Percentiles rank a stretch among this genome's conserved stretches.
phyloP scores from a whole-genome alignment of 2,888 invertebrate genomes.

The Drosophila formosana region DNA sequence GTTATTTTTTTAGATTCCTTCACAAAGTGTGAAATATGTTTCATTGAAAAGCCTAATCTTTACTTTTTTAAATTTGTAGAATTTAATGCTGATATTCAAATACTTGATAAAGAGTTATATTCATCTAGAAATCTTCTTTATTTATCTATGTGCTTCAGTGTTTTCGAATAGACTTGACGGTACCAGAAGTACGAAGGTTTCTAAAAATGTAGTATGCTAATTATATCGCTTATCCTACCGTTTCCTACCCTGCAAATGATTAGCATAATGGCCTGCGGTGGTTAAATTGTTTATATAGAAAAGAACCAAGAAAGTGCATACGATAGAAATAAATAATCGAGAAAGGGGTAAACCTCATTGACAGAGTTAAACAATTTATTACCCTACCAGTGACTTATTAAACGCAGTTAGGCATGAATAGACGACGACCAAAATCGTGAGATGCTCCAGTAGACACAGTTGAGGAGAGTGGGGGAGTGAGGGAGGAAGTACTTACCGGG shows the following conservation, averaged over 20 bases:
- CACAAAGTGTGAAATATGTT: no score
- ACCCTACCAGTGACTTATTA: constrained; percentile 64
- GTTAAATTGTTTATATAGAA: constrained; percentile 31
- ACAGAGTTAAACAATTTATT: constrained; percentile 58
- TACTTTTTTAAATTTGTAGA: no score
- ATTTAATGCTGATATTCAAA: no score
- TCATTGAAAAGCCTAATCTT: no score
- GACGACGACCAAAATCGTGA: constrained; percentile 9
- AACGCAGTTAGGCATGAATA: constrained; percentile 66
- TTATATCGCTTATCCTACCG: constrained; percentile 1
- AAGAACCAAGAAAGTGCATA: neutral
- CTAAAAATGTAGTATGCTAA: constrained; percentile 10
- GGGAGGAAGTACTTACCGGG: constrained; percentile 25
- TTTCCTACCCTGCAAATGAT: neutral
- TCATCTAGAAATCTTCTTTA: no score
- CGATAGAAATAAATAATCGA: constrained; percentile 33
- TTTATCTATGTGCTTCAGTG: no score
- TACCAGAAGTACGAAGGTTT: neutral
- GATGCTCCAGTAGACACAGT: constrained; percentile 44
- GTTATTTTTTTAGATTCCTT: neutral
- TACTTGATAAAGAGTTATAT: no score
- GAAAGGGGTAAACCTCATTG: constrained; percentile 65
- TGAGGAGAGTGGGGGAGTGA: neutral
- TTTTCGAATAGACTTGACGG: no score
- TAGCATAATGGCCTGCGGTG: constrained; percentile 47